Percentiles rank a stretch among this genome's conserved stretches.
Evolutionary conservation across 2,888 invertebrate species (phyloP).

Genomic region (Minunthozetes semirufus): DNA sequence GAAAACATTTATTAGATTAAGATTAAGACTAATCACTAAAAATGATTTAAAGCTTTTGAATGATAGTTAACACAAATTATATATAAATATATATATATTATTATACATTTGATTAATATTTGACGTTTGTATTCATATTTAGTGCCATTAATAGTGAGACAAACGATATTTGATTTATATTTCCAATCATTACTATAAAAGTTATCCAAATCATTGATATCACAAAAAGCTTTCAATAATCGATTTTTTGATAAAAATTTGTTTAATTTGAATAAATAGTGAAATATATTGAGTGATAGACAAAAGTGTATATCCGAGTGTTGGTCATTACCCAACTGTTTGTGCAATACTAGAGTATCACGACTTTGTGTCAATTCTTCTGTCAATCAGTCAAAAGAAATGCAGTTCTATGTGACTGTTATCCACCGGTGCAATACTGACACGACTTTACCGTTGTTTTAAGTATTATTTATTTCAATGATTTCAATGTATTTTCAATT

Average conservation of each 20-base stretch:
- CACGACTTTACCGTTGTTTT: background rate
- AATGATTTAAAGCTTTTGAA: background rate
- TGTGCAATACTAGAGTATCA: slow-evolving; percentile 5
- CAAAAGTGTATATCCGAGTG: background rate
- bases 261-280: background rate
- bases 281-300: slow-evolving; percentile 4
- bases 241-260: background rate
- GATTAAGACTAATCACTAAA: background rate
- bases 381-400: too few species aligned
- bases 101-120: background rate
- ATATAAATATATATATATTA: background rate
- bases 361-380: background rate
- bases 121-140: background rate
- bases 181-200: background rate
- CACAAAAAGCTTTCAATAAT: background rate
- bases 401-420: background rate
- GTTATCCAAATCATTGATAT: background rate
- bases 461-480: background rate
- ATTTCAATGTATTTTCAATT: background rate
- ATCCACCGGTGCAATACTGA: slow-evolving; percentile 11
- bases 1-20: background rate
- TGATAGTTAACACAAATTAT: background rate
- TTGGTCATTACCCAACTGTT: background rate
- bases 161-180: slow-evolving; percentile 1
- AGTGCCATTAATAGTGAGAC: slow-evolving; percentile 30